Percentiles rank a stretch among this genome's conserved stretches.
These are phyloP conservation scores for Macrocentrus cingulum DNA, from an alignment of 1,140 invertebrate genomes.

Conservation along the genomic window DNA sequence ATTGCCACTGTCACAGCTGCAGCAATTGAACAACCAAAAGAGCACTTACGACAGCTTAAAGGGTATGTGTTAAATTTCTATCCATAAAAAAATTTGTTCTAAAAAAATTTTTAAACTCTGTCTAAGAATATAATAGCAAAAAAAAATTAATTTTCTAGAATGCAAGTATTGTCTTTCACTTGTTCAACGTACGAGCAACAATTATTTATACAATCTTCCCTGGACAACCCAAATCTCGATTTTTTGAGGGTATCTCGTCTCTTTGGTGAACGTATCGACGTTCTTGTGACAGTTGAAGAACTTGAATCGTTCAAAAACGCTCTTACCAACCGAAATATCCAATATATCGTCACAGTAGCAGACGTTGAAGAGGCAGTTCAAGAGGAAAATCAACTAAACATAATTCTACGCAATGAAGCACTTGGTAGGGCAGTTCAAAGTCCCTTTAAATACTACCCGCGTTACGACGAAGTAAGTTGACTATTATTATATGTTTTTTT, in stretches of 20 bases:
- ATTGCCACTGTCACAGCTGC: too few species aligned
- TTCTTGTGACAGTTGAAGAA: constrained; percentile 39
- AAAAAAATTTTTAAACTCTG: too few species aligned
- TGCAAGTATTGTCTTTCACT: constrained; percentile 36
- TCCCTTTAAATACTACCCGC: constrained; percentile 38
- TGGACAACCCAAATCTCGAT: constrained; percentile 36
- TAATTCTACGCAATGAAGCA: constrained; percentile 28
- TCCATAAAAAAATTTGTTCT: too few species aligned
- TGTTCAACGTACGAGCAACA: constrained; percentile 30
- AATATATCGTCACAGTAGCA: constrained; percentile 33
- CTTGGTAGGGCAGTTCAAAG: constrained; percentile 13
- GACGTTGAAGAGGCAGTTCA: constrained; percentile 36
- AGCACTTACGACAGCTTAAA: too few species aligned
- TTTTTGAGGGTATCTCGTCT: constrained; percentile 32
- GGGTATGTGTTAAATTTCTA: too few species aligned
- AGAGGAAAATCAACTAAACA: too few species aligned
- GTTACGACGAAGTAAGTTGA: constrained; percentile 40
- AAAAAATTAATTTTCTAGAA: too few species aligned
- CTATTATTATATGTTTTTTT: too few species aligned
- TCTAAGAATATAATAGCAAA: too few species aligned
- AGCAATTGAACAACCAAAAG: too few species aligned
- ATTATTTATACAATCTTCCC: constrained; percentile 30
- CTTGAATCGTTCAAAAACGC: constrained; percentile 31
- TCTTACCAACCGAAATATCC: constrained; percentile 31
- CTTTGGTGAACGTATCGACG: constrained; percentile 29